Base-by-base conservation (phyloP, 2,113 vertebrate genomes). In the Pedionomus torquatus region DNA sequence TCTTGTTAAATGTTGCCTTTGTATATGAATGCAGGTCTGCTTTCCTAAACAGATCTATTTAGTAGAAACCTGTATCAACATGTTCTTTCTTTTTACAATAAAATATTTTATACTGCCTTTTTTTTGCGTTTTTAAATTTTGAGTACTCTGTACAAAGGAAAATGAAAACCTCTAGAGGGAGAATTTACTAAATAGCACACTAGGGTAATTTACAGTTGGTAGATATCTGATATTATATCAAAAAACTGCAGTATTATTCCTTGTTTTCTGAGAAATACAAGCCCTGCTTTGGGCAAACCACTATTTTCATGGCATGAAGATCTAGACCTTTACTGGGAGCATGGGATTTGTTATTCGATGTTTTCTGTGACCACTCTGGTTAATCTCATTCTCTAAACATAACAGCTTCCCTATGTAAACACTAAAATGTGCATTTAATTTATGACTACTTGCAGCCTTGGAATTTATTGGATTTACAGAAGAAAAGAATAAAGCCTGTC, bases 361-460 rank as follows among this genome's bases (percentile, higher is more conserved):
- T 96, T 94, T 97, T 91, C 70, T 91, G 46, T 83, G 68, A 95
- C 55, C 55, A 81, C 31, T 94, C 91, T 96, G 90, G 35, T 87
- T 93, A 96, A 79, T 96, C 86, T 96, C 80, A 88, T 55, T 92
- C 71, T 93, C 87, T 72, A 96, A 97, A 96, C 52, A 93, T 49
- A 97, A 78, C 63, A 86, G 48, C 60, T 95, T 91, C 39, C n/a
- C 49, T 60, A 37, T 51, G 82, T 55, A 97, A 97, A 95, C 58
- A 96, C 25, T 81, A 89, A 96, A 91, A 87, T 71, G 51, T 78
- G 26, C 41, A 35, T 68, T 83, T 91, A 90, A 96, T 92, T 97
- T 97, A 93, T 93, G 72, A 68, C 37, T 92, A 51, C 82, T 87
- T 79, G 84, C 54, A 85, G 44, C 84, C 75, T 91, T 44, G 49